Evolutionary conservation across 23 tunicate genomes (phyloP).

Genomic region (Oikopleura albicans): DNA sequence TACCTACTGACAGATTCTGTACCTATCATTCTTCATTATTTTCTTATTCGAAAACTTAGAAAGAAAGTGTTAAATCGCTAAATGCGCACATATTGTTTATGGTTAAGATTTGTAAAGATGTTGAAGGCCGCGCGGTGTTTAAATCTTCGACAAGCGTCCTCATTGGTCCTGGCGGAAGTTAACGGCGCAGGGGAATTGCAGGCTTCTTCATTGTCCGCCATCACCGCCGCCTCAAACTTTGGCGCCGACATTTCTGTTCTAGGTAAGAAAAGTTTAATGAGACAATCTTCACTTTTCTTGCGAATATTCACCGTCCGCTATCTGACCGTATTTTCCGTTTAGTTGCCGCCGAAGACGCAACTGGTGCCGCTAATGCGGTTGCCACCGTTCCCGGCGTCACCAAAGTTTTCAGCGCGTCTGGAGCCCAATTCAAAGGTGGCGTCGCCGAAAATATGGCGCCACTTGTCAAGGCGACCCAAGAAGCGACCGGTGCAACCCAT

Average conservation of each 20-base stretch:
- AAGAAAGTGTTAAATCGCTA: too few species aligned
- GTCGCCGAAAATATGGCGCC: constrained; percentile 64
- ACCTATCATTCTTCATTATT: background rate
- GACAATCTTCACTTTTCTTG: background rate
- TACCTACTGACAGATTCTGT: too few species aligned
- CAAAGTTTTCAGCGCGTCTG: constrained; percentile 55
- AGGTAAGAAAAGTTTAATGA: background rate
- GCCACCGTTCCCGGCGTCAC: constrained; percentile 43
- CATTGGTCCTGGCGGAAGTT: background rate
- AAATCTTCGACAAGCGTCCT: too few species aligned
- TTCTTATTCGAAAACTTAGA: too few species aligned
- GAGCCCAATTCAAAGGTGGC: constrained; percentile 30
- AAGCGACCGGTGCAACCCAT: constrained; percentile 31
- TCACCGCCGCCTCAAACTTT: background rate
- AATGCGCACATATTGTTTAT: too few species aligned
- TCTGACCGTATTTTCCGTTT: too few species aligned
- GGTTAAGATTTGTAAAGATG: too few species aligned
- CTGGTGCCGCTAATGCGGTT: constrained; percentile 34
- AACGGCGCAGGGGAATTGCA: constrained; percentile 1
- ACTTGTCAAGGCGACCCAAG: constrained; percentile 16
- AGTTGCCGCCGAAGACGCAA: background rate
- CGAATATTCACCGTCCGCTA: too few species aligned
- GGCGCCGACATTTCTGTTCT: constrained; percentile 7
- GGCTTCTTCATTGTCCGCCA: background rate
- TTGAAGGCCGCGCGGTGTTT: too few species aligned